Conservation (phyloP, 2,888 invertebrate genomes). For the Xestia sexstrigata region DNA sequence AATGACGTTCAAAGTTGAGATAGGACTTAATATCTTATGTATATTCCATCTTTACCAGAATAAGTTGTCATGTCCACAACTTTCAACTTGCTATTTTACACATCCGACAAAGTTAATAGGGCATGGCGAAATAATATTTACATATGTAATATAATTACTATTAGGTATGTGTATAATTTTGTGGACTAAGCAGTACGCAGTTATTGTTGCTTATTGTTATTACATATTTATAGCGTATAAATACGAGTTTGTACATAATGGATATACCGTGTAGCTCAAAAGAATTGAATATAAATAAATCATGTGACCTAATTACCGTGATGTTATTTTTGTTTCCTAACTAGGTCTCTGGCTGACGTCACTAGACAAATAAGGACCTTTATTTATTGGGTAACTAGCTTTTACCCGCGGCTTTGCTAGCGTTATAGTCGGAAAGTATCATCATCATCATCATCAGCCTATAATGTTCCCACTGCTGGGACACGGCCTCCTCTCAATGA, state of each 20-base stretch:
- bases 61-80: neutral
- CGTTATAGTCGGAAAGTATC: no score
- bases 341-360: neutral
- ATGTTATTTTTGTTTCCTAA: conserved; percentile 27
- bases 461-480: no score
- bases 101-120: neutral
- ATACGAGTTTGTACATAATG: conserved; percentile 86
- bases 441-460: no score
- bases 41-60: neutral
- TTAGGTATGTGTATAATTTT: conserved; percentile 59
- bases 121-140: conserved; percentile 27
- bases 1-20: neutral
- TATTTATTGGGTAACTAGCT: neutral
- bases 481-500: no score
- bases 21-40: neutral
- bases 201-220: conserved; percentile 89
- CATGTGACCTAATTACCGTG: conserved; percentile 75
- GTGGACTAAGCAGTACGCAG: conserved; percentile 69
- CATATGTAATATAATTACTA: conserved; percentile 59
- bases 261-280: conserved; percentile 87
- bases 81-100: conserved; percentile 11
- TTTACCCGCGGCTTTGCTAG: neutral
- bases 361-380: neutral
- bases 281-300: conserved; percentile 81
- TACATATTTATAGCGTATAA: conserved; percentile 81